Percentiles rank a stretch among this genome's conserved stretches.
These are phyloP conservation scores for Parnassius apollo DNA, from an alignment of 2,888 invertebrate species.

Conservation along the genomic window DNA sequence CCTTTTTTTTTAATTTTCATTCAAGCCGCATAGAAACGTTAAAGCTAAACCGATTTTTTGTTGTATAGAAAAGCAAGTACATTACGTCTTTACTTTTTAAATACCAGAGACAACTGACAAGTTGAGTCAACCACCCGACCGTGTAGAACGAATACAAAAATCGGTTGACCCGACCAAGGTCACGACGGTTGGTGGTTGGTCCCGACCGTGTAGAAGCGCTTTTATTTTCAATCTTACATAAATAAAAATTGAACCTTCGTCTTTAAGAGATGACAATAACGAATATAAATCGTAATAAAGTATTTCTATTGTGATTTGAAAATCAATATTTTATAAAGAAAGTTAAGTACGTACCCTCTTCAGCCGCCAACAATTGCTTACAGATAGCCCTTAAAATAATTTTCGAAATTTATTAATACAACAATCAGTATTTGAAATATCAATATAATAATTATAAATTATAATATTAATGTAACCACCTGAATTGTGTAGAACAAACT, in stretches of 20 bases:
- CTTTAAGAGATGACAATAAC: too few species aligned
- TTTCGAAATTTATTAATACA: background rate
- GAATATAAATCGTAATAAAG: background rate
- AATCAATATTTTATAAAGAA: background rate
- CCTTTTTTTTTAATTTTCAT: too few species aligned
- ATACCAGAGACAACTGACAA: too few species aligned
- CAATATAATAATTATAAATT: background rate
- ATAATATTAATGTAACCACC: slow-evolving; percentile 40
- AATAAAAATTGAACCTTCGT: background rate
- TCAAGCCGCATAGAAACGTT: too few species aligned
- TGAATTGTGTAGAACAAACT: slow-evolving; percentile 61
- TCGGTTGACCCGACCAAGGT: too few species aligned
- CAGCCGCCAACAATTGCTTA: slow-evolving; percentile 50
- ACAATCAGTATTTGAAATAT: background rate
- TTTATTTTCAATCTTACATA: background rate
- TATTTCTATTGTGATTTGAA: background rate
- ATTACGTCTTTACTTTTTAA: too few species aligned
- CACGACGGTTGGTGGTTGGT: too few species aligned
- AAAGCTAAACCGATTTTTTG: too few species aligned
- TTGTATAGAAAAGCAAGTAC: too few species aligned
- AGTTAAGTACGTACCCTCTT: slow-evolving; percentile 40
- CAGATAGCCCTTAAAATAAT: slow-evolving; percentile 53
- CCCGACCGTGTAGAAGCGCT: too few species aligned
- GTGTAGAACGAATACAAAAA: too few species aligned
- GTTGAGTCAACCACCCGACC: too few species aligned